Percentiles rank a stretch among this genome's conserved stretches.
Conservation (phyloP, 2,113 vertebrate species). For the Tautogolabrus adspersus region DNA sequence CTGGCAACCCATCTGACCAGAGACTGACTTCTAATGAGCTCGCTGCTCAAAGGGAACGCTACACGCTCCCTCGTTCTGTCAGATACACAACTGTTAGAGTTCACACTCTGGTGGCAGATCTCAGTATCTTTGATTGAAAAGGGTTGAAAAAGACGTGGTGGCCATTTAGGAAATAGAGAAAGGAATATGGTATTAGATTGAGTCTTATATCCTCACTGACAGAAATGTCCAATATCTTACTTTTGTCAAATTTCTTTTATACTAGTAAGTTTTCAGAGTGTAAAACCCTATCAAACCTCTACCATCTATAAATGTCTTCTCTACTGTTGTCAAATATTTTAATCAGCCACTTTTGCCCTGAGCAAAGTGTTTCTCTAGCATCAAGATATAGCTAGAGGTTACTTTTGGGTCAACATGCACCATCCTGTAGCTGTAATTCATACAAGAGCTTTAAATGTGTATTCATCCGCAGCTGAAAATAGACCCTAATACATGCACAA, state of each 20-base stretch:
- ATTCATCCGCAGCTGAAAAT: not conserved
- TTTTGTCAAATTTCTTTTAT: not conserved
- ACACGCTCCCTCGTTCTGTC: constrained; percentile 27
- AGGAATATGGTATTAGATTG: not conserved
- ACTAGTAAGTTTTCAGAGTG: not conserved
- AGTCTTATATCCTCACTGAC: not conserved
- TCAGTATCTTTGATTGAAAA: constrained; percentile 1
- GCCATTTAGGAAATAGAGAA: not conserved
- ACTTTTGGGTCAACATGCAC: not conserved
- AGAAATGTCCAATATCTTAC: not conserved
- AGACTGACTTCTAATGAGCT: constrained; percentile 62
- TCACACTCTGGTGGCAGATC: constrained; percentile 14
- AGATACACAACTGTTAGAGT: constrained; percentile 28
- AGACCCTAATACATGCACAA: not conserved
- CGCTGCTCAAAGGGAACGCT: constrained; percentile 44
- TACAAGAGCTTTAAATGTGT: not conserved
- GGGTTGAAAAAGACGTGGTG: not conserved
- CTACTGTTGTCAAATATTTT: not conserved
- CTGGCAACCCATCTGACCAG: constrained; percentile 54
- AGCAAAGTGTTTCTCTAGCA: not conserved
- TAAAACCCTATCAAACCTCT: not conserved
- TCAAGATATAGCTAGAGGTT: not conserved
- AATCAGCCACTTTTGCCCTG: not conserved
- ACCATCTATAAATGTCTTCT: not conserved
- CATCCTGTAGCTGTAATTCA: not conserved